These are phyloP conservation scores for Salvator merianae DNA, from an alignment of 2,113 vertebrate genomes.

Conservation along the genomic window DNA sequence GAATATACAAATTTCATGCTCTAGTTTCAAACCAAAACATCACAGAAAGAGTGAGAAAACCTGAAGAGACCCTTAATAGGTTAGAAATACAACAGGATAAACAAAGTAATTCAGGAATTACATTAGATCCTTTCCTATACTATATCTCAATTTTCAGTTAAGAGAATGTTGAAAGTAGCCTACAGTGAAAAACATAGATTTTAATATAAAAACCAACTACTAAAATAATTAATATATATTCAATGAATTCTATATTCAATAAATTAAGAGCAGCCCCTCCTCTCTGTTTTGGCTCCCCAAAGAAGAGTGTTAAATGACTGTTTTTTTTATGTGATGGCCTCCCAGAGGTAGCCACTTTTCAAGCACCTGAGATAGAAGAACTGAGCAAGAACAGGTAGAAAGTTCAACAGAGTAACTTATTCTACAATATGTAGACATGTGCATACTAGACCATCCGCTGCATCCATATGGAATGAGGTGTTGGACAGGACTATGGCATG, in stretches of 20 bases:
- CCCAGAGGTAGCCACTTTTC: background rate
- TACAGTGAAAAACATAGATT: no score
- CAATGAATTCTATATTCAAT: no score
- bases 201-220: no score
- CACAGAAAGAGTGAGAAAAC: background rate
- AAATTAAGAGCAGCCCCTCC: background rate
- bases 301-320: background rate
- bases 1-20: background rate
- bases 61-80: no score
- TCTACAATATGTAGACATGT: background rate
- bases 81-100: background rate
- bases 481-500: no score
- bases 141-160: no score
- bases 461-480: no score
- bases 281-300: background rate
- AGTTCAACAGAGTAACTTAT: background rate
- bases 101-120: background rate
- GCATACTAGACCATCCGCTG: no score
- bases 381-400: background rate
- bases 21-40: background rate
- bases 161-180: no score
- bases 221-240: no score
- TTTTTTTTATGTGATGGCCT: background rate
- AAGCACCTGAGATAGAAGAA: background rate
- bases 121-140: no score